Conservation (phyloP, 1,140 invertebrate species). For the Maniola jurtina region DNA sequence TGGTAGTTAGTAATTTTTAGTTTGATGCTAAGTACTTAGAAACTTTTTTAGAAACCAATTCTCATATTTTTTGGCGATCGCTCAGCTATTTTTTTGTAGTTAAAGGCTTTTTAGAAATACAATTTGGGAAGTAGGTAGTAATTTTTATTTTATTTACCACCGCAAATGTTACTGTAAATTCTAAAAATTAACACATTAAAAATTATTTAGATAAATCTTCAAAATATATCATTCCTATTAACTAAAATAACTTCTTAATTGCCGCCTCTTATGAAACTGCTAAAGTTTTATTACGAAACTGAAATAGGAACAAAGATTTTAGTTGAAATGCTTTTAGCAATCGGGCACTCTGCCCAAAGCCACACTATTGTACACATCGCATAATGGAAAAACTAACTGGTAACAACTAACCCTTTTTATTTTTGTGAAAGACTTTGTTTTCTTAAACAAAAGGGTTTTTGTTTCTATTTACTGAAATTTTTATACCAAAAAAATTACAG, state of each 20-base stretch:
- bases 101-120: too few relatives aligned
- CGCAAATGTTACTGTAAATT: too few relatives aligned
- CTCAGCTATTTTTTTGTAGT: too few relatives aligned
- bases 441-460: slow-evolving; percentile 3
- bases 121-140: too few relatives aligned
- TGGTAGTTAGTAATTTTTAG: too few relatives aligned
- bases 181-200: too few relatives aligned
- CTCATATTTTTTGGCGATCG: too few relatives aligned
- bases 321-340: slow-evolving; percentile 32
- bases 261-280: background rate
- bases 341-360: slow-evolving; percentile 27
- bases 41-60: too few relatives aligned
- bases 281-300: slow-evolving; percentile 11
- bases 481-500: background rate
- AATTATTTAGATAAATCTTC: too few relatives aligned
- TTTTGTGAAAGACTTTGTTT: slow-evolving; percentile 6
- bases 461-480: slow-evolving; percentile 1
- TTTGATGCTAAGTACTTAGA: too few relatives aligned
- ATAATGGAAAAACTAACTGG: slow-evolving; percentile 26
- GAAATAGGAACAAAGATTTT: slow-evolving; percentile 17
- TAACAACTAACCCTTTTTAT: slow-evolving; percentile 25
- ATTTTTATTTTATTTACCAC: too few relatives aligned
- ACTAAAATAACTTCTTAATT: background rate
- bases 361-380: slow-evolving; percentile 22
- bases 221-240: background rate